Base-by-base conservation (phyloP, 2,888 invertebrate species). In the Netelia virgata region DNA sequence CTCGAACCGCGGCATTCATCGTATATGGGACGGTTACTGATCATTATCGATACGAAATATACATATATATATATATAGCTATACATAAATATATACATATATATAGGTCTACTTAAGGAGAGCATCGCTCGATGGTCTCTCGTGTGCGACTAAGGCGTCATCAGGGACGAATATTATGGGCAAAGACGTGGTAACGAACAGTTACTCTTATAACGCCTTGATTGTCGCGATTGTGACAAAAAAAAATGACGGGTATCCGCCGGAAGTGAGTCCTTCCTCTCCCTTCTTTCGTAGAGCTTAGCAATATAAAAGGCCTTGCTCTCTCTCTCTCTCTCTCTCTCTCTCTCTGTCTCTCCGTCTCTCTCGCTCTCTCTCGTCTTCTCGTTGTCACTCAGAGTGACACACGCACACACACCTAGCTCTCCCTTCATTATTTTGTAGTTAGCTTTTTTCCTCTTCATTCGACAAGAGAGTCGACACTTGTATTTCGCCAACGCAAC, bases 191-290 rank as follows among this genome's bases (percentile, higher is more conserved):
- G 55, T 70, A 78, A 70, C 78, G 63, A 82, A 81, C 68, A 75
- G 80, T 73, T 83, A 86, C 86, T 90, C 90, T 90, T 90, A 90
- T 91, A 91, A 90, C 87, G 89, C 88, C 86, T 90, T 91, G 91
- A 92, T 84, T 92, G 92, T 92, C 90, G 90, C 92, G 93, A 93
- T 93, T 92, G 92, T 92, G 93, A 93, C 93, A 93, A 93, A 72
- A 47, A 69, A 72, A 93, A 93, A 93, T 93, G 91, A 93, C 90
- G 91, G 88, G 91, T 92, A 93, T 93, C 93, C 93, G 93, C 90
- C 93, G 93, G 93, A 93, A 92, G 91, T 89, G 87, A 78, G 59
- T 83, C 69, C 82, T 87, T 87, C 85, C 85, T 73, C 85, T 85
- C 73, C 77, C 63, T 57, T 28, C 76, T 75, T 50, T 53, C 47